Evolutionary conservation across 2,113 vertebrate species (phyloP), one percentile per base, ranked within the genome.

Genomic region (Dunckerocampus dactyliophorus): DNA sequence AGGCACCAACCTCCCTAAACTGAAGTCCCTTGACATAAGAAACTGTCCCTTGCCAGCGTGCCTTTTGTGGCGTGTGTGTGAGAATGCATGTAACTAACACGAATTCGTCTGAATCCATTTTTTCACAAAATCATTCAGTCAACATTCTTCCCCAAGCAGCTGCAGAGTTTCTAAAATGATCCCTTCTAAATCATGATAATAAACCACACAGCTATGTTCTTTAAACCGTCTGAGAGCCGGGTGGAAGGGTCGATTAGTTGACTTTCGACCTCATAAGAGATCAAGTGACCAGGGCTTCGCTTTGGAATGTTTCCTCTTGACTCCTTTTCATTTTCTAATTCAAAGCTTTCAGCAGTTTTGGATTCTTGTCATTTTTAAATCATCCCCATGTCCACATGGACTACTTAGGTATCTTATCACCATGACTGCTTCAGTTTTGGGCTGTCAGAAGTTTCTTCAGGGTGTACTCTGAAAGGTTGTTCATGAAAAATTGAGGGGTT

Each of bases 271-370:
- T 81, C 77, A 61, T 64, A 52, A 76, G 67, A 74, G 81, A 86
- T 84, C 82, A 86, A 79, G 77, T 86, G 82, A 82, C 85, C 77
- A 64, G 72, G 83, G 75, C 69, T 66, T 51, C 72, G 69, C 81
- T 71, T 57, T 45, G 84, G 82, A 88, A 88, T 86, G 85, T 75
- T 82, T 66, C 76, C 77, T 71, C 67, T 70, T 71, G 75, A 82
- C 79, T 81, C 46, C 45, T 74, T 80, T 82, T 81, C 66, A 67
- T 78, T 85, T 87, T 86, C 57, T 80, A 74, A 82, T 79, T 82
- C 31, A 75, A 85, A 85, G 66, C 72, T 65, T 60, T 64, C 55
- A 59, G 57, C 47, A 59, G 65, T 66, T 70, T 61, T 6, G 66
- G 51, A 75, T 77, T 70, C 47, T 31, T 64, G 66, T 79, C 69